phyloP scores from a whole-genome alignment of 30 jellyfish, hydroid and myxozoan species.

The Pelagia noctiluca region DNA sequence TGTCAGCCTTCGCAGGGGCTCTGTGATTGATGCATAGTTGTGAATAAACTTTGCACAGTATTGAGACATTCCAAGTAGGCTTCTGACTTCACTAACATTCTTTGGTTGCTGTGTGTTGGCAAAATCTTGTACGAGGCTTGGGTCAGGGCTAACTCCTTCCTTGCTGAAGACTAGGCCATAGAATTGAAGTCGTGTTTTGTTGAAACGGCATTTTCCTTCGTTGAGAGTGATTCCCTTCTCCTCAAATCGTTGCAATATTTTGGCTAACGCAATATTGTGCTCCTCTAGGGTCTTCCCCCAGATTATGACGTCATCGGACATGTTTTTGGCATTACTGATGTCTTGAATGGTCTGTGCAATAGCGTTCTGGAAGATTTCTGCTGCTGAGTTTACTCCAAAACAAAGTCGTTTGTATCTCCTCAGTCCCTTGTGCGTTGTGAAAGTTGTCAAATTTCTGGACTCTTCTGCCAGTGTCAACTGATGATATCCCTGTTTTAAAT shows the following conservation, averaged over 20 bases:
- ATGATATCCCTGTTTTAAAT: not conserved
- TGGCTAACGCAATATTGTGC: not conserved
- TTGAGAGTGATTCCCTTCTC: not conserved
- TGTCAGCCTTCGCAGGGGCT: constrained; percentile 34
- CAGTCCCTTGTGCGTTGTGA: not conserved
- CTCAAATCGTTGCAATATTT: not conserved
- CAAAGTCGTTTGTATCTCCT: not conserved
- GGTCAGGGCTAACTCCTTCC: not conserved
- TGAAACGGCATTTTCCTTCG: not conserved
- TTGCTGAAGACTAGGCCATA: not conserved
- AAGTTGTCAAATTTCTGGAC: constrained; percentile 17
- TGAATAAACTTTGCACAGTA: not conserved
- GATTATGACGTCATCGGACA: not conserved
- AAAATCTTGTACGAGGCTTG: not conserved
- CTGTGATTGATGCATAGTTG: not conserved
- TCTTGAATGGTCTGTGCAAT: not conserved
- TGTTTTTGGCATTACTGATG: not conserved
- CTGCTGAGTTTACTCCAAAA: not conserved
- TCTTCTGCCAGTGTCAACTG: constrained; percentile 4
- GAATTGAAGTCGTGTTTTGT: not conserved
- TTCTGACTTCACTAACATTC: constrained; percentile 13
- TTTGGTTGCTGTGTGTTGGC: not conserved
- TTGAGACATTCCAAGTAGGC: constrained; percentile 26
- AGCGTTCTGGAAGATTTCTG: constrained; percentile 4
- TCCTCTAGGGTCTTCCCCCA: not conserved